Evolutionary conservation across 2,113 vertebrate species (phyloP), one percentile per base, ranked within the genome.

Genomic region (Scomber colias): DNA sequence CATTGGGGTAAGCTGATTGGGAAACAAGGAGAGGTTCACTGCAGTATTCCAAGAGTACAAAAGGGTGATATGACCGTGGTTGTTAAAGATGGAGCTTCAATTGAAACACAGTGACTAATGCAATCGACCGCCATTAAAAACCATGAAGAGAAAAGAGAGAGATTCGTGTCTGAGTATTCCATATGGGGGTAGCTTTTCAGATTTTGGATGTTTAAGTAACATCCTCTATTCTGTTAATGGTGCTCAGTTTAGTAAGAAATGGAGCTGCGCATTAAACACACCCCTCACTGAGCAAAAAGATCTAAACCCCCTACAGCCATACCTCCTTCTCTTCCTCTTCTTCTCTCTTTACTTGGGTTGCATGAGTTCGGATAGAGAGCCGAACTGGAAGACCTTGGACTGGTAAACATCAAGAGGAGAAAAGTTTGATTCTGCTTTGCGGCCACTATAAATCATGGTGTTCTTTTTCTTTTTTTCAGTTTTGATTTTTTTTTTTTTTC

Each of bases 341-440:
- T 79, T 69, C 54, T 66, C 60, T 79, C 59, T 79, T 75, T 79
- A 78, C 79, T 82, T 72, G 75, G 79, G 72, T 87, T 87, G 86
- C 71, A 79, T 82, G 69, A 84, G 76, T 45, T 84, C 66, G 75
- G 79, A 48, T 87, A 71, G 74, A 87, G 24, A 81, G 88, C 88
- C 55, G 72, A 87, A 73, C 90, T 93, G 93, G 93, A 95, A 94
- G 94, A 95, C 91, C 85, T 92, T 86, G 88, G 92, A 94, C 82
- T 83, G 85, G 92, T 92, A 91, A 93, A 94, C 91, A 92, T 90
- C 78, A 80, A 73, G 75, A 71, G 77, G 86, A 80, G 71, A 84
- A 87, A 82, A 62, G 69, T 73, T 88, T 87, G 71, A 89, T 83
- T 81, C 66, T 88, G 83, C 75, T 73, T 70, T 64, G 61, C 57